These are phyloP conservation scores for Calameuta idolon DNA, from an alignment of 2,888 invertebrate species.

Conservation along the genomic window DNA sequence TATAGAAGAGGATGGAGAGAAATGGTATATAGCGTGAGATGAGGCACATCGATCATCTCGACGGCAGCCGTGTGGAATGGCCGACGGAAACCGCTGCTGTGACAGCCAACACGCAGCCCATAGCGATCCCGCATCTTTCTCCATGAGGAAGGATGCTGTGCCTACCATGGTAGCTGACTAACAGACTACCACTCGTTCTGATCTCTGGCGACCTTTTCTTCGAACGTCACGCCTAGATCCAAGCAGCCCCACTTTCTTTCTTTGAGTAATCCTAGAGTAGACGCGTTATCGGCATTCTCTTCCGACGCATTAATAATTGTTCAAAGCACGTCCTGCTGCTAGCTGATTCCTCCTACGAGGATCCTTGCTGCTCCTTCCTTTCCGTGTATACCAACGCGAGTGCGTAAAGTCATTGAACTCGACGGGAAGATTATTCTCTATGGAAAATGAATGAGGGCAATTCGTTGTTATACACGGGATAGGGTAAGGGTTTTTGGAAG, in stretches of 20 bases:
- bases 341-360: background rate
- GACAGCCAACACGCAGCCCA: slow-evolving; percentile 53
- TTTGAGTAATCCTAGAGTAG: background rate
- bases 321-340: background rate
- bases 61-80: slow-evolving; percentile 35
- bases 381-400: background rate
- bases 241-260: background rate
- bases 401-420: background rate
- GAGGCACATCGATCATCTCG: slow-evolving; percentile 43
- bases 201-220: background rate
- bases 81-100: slow-evolving; percentile 44
- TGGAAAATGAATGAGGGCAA: background rate
- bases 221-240: background rate
- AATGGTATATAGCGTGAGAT: slow-evolving; percentile 3
- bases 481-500: background rate
- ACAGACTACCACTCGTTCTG: background rate
- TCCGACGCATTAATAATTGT: background rate
- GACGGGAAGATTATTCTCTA: background rate
- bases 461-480: background rate
- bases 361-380: background rate
- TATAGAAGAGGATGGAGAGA: background rate
- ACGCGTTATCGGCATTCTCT: background rate
- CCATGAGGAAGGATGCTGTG: background rate
- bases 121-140: slow-evolving; percentile 26
- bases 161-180: background rate